phyloP scores from a whole-genome alignment of 2,888 invertebrate genomes.

The Isotomurus palustris region DNA sequence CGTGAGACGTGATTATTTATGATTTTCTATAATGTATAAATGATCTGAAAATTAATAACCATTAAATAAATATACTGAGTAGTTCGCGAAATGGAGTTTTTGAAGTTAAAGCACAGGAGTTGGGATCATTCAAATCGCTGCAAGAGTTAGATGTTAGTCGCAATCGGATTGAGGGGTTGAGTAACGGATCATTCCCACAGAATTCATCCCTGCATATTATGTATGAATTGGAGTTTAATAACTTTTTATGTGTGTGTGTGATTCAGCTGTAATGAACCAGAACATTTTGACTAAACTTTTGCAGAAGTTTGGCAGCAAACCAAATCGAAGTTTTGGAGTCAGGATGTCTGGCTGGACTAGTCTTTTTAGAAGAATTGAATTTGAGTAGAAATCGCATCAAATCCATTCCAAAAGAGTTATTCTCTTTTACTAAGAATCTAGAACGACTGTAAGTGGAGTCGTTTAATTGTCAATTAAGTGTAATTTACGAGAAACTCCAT shows the following conservation, averaged over 20 bases:
- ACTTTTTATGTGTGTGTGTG: background rate
- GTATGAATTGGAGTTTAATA: conserved; percentile 50
- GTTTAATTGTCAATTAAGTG: conserved; percentile 7
- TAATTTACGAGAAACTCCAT: background rate
- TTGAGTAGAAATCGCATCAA: conserved; percentile 67
- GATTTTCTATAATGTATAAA: background rate
- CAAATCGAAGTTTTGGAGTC: conserved; percentile 65
- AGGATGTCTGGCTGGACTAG: conserved; percentile 67
- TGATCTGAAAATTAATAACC: background rate
- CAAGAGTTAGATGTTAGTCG: conserved; percentile 52
- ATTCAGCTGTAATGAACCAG: background rate
- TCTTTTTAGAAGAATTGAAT: conserved; percentile 66
- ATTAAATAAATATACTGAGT: conserved; percentile 4
- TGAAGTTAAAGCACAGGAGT: conserved; percentile 27
- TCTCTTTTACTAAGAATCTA: conserved; percentile 63
- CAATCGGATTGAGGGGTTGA: conserved; percentile 51
- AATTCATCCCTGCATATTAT: conserved; percentile 49
- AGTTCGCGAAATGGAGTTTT: conserved; percentile 40
- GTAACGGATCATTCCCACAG: conserved; percentile 47
- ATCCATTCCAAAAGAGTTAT: conserved; percentile 66
- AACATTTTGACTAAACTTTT: conserved; percentile 37
- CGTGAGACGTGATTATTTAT: conserved; percentile 47
- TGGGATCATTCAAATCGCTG: conserved; percentile 48
- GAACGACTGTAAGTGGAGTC: conserved; percentile 67
- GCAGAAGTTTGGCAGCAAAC: conserved; percentile 67